phyloP scores from a whole-genome alignment of 2,113 vertebrate species.

The Glareola pratincola region DNA sequence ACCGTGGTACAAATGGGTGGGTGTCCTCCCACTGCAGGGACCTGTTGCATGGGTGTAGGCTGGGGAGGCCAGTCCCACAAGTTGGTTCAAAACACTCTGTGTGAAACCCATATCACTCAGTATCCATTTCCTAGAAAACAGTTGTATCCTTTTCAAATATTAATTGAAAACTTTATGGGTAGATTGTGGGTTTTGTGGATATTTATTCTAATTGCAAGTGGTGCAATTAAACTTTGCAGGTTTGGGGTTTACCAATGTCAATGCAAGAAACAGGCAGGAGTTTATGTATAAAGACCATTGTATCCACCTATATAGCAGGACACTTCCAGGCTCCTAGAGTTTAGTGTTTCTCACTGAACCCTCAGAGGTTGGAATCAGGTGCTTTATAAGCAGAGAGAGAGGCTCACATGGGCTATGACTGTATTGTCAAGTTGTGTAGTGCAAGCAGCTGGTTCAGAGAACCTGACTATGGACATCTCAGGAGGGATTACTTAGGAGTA shows the following conservation, averaged over 20 bases:
- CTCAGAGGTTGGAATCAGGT: background rate
- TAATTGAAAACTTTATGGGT: background rate
- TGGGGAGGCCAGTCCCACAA: background rate
- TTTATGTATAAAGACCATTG: background rate
- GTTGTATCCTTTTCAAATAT: background rate
- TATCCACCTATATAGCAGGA: background rate
- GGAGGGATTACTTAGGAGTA: background rate
- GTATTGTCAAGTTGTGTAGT: background rate
- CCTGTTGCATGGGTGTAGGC: background rate
- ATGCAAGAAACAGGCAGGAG: background rate
- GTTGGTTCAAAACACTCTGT: background rate
- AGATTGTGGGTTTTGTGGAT: background rate
- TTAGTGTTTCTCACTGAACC: background rate
- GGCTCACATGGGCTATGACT: background rate
- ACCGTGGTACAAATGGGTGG: fast-evolving
- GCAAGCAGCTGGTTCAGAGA: background rate
- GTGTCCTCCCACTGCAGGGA: background rate
- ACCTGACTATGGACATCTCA: background rate
- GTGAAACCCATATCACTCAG: background rate
- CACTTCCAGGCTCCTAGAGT: background rate
- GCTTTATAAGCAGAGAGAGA: background rate
- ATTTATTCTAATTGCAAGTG: background rate
- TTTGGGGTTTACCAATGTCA: background rate
- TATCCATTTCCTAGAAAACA: background rate
- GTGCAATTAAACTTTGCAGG: background rate